phyloP scores from a whole-genome alignment of 1,140 invertebrate genomes.

The Drosophila pruinosa region DNA sequence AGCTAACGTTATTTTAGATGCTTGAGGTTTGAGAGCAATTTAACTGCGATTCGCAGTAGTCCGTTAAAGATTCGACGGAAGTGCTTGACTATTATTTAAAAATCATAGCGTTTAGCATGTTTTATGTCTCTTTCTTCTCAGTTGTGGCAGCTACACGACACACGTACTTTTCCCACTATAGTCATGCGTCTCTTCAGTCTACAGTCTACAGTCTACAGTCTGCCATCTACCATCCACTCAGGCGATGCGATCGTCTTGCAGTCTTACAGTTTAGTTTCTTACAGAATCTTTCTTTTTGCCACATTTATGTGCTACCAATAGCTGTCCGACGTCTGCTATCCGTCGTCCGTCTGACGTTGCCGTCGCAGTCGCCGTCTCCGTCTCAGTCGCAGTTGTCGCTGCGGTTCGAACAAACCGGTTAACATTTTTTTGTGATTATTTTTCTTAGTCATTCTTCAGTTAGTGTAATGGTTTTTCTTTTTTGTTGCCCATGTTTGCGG shows the following conservation, averaged over 20 bases:
- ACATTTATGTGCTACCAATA: constrained; percentile 34
- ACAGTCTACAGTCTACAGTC: neutral
- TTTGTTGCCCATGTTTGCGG: constrained; percentile 27
- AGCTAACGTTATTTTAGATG: neutral
- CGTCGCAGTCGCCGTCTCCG: neutral
- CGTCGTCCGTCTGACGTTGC: constrained; percentile 16
- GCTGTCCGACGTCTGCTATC: neutral
- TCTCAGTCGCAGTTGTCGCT: constrained; percentile 53
- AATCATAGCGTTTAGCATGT: constrained; percentile 31
- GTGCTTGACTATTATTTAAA: constrained; percentile 16
- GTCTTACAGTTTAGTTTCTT: constrained; percentile 65
- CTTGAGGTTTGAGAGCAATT: neutral
- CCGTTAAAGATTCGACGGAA: constrained; percentile 18
- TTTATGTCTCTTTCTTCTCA: constrained; percentile 21
- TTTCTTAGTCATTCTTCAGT: constrained; percentile 75
- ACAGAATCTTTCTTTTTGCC: constrained; percentile 67
- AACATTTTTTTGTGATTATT: constrained; percentile 73
- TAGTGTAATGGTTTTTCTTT: constrained; percentile 51
- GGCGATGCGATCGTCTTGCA: neutral
- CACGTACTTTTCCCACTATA: constrained; percentile 19
- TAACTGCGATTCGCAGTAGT: neutral
- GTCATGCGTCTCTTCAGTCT: neutral
- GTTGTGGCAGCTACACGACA: neutral
- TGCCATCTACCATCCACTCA: neutral
- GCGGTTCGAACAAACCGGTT: constrained; percentile 74